phyloP scores from a whole-genome alignment of 2,113 vertebrate genomes.

The Mionectes macconnelli region DNA sequence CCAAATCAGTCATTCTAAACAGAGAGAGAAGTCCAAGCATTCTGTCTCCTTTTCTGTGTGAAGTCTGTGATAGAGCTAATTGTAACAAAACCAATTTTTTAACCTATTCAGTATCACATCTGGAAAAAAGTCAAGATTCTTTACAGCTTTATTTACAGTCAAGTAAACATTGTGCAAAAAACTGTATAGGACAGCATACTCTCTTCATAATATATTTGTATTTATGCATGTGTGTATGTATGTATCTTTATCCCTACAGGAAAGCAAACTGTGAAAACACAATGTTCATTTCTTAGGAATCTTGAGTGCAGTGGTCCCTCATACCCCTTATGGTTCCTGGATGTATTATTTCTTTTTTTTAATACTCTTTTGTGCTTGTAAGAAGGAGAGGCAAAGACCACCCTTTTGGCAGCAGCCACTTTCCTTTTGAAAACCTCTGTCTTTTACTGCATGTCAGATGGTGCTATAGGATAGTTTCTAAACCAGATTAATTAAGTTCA shows the following conservation, averaged over 20 bases:
- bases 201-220: not conserved
- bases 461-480: not conserved
- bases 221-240: not conserved
- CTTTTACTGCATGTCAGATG: not conserved
- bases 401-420: not conserved
- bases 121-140: not conserved
- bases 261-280: not conserved
- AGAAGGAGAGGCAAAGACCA: not conserved
- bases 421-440: not conserved
- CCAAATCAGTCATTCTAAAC: not conserved
- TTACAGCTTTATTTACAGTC: not conserved
- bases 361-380: not conserved
- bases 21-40: not conserved
- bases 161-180: not conserved
- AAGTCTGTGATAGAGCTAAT: not conserved
- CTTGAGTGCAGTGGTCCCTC: not conserved
- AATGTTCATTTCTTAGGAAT: not conserved
- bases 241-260: rapidly evolving
- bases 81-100: not conserved
- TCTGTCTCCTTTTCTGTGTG: not conserved
- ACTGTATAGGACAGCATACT: not conserved
- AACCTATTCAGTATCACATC: not conserved
- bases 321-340: not conserved
- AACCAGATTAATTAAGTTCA: conserved; percentile 7
- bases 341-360: not conserved